phyloP scores from a whole-genome alignment of 2,797 vertebrate genomes.

The Thalassophryne amazonica region DNA sequence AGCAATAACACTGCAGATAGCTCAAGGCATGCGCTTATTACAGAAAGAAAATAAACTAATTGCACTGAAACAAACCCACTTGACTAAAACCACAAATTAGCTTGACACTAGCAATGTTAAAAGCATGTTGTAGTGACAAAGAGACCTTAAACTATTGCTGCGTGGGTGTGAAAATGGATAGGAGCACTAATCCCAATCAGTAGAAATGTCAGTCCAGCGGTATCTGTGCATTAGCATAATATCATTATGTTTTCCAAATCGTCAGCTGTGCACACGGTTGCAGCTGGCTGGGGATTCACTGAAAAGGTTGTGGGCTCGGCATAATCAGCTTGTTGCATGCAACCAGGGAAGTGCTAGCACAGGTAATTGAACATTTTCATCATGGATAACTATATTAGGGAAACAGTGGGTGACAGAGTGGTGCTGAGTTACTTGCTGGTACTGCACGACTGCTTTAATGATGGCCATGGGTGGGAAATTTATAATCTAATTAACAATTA shows the following conservation, averaged over 20 bases:
- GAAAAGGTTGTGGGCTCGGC: conserved; percentile 47
- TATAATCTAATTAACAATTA: conserved; percentile 2
- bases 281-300: conserved; percentile 48
- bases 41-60: conserved; percentile 53
- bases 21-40: conserved; percentile 31
- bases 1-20: no score
- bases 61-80: conserved; percentile 43
- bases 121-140: conserved; percentile 50
- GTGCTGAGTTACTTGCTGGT: conserved; percentile 12
- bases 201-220: conserved; percentile 72
- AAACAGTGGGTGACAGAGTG: conserved; percentile 10
- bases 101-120: conserved; percentile 47
- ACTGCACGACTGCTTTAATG: conserved; percentile 2
- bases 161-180: conserved; percentile 52
- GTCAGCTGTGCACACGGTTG: conserved; percentile 27
- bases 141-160: conserved; percentile 45
- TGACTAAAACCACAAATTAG: conserved; percentile 46
- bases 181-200: conserved; percentile 64
- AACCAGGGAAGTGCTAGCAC: conserved; percentile 26
- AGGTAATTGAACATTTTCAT: conserved; percentile 56
- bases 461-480: conserved; percentile 1
- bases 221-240: conserved; percentile 65
- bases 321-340: conserved; percentile 49
- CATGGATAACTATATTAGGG: conserved; percentile 48
- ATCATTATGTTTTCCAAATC: conserved; percentile 65